Evolutionary conservation across 23 tunicate genomes (phyloP).

Genomic region (Ascidia mentula): DNA sequence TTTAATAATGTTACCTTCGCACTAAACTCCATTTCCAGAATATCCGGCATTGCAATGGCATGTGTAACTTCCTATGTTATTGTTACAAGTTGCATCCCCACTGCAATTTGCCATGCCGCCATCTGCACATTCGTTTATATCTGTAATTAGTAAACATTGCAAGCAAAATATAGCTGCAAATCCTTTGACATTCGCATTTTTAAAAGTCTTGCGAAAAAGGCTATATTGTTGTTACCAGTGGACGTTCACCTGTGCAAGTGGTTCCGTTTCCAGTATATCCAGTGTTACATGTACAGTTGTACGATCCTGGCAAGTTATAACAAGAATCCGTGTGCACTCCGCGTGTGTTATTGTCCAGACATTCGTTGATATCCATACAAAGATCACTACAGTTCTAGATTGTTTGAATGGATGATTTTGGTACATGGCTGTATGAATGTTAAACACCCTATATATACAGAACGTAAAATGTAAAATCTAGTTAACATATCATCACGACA

Average conservation of each 20-base stretch:
- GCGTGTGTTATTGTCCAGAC: slow-evolving; percentile 34
- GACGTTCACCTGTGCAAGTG: neutral
- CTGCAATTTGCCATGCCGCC: neutral
- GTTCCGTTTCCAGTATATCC: neutral
- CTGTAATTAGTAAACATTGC: neutral
- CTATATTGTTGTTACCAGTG: no score
- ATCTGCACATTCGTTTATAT: neutral
- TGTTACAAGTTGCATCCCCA: neutral
- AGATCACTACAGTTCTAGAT: no score
- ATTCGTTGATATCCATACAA: slow-evolving; percentile 59
- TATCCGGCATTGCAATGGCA: neutral
- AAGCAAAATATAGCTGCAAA: no score
- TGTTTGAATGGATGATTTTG: no score
- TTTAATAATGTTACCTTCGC: no score
- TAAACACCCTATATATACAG: no score
- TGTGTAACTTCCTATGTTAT: neutral
- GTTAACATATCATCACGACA: no score
- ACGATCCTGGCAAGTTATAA: slow-evolving; percentile 36
- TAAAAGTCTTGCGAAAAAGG: no score
- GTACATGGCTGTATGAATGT: no score
- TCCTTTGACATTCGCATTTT: no score
- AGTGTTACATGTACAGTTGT: slow-evolving; percentile 52
- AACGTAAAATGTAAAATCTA: no score
- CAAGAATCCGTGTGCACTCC: slow-evolving; percentile 43
- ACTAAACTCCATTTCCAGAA: no score